Evolutionary conservation across 2,113 vertebrate genomes (phyloP), one percentile per base, ranked within the genome.

Genomic region (Macrotis lagotis): DNA sequence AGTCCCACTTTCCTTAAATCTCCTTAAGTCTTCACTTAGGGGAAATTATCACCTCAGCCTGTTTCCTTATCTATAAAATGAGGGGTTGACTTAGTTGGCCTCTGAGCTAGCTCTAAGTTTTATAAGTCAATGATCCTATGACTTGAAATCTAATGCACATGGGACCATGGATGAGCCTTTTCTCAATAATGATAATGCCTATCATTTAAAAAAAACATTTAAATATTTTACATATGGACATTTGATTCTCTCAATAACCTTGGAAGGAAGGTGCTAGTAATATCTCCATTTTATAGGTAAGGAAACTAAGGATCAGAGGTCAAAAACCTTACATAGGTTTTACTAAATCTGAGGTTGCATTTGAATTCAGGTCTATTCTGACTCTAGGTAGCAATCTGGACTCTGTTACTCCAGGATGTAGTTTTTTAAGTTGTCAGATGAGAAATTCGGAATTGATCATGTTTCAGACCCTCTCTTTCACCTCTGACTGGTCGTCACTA

Each of bases 151-250:
- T 48, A 92, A 55, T 37, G 11, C 31, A 14, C 28, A 24, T 28
- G 11, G 10, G 48, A 0, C 14, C 8, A 2, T 0, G 3, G 31
- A 44, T 3, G 48, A 47, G 51, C 2, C 1, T 12, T 66, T 66
- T 66, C 28, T 66, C 28, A 37, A 66, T 66, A 66, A 66, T 37
- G 12, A 66, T 66, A 59, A 31, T 31, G 28, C 0, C 28, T 37
- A 37, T 66, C 28, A 31, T 7, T 53, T 53, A 53, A 3, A 53
- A 3, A 53, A 7, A 53, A 25, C 52, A 53, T 25, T 8, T 53
- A 66, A 66, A 66, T 8, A 14, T 25, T 31, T 2, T 66, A 37
- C 9, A 14, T 12, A 37, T 14, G 28, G 11, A 66, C 55, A 37
- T 66, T 66, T 37, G 28, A 66, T 66, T 66, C 28, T 66, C 31